Base-by-base conservation (phyloP, 2,797 vertebrate species). In the Dallia pectoralis region DNA sequence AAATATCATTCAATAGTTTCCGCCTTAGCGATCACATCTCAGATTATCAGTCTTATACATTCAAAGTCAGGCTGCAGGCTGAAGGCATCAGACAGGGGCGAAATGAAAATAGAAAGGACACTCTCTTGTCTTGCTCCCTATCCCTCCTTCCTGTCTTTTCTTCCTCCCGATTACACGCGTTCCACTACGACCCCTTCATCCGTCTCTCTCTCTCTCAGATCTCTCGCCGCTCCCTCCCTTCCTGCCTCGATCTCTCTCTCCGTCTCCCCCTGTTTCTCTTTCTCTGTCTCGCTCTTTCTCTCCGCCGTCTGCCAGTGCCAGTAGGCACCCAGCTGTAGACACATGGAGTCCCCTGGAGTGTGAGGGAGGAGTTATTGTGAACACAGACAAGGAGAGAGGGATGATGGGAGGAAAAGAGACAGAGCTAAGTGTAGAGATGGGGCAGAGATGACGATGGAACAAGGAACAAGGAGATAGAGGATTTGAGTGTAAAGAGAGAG, bases 21-120 rank as follows among this genome's bases (percentile, higher is more conserved):
- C 69, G 85, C 86, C 79, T 91, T 87, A 71, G 75, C 18, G 74
- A 85, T 79, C 88, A 84, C 89, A 86, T 82, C 83, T 85, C 81
- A 85, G 87, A 91, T 90, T 89, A 91, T 89, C 84, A 81, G 81
- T 84, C 79, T 91, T 86, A 89, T 79, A 86, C 82, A 87, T 90
- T 89, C 75, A 84, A 84, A 79, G 85, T 73, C 73, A 48, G 77
- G 77, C 86, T 80, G 74, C 48, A 74, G 80, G 82, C 86, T 80
- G 74, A 44, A 74, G 80, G 82, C 84, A 76, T 78, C n/a, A 22
- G 67, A 75, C 71, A 79, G 15, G 63, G 73, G 69, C n/a, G n/a
- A 76, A 76, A 77, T 74, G 68, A 69, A 73, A 63, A 53, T 49
- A 40, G 70, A 80, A 79, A 73, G 74, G 51, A 83, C 81, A 65